A percentile compares a stretch with the other conserved stretches of the same genome.
Evolutionary conservation across 2,888 invertebrate genomes (phyloP).

Genomic region (Steinernema carpocapsae): DNA sequence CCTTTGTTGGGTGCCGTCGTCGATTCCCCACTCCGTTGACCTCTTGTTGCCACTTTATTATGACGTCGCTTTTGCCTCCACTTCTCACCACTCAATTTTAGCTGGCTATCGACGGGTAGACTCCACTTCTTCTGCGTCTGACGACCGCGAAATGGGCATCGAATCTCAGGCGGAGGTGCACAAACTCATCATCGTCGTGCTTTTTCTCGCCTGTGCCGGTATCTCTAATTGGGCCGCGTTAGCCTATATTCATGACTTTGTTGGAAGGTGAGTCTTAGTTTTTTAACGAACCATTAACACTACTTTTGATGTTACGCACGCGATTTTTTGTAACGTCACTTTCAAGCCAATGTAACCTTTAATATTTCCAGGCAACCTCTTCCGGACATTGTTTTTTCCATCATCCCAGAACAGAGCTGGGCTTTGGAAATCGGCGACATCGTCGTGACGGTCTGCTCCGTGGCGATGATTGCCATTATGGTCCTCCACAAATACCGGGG

Average conservation of each 20-base stretch:
- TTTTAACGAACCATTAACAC: not conserved
- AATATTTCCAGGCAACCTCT: conserved; percentile 49
- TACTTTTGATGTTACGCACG: not conserved
- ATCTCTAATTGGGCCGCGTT: conserved; percentile 66
- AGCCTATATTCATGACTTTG: conserved; percentile 67
- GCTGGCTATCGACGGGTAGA: conserved; percentile 27
- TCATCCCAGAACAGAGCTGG: conserved; percentile 54
- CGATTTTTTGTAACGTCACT: not conserved
- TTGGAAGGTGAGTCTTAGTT: conserved; percentile 55
- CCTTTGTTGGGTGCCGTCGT: not conserved
- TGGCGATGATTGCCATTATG: conserved; percentile 44
- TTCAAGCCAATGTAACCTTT: no score
- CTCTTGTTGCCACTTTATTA: not conserved
- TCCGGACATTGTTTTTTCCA: conserved; percentile 45
- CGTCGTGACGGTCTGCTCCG: conserved; percentile 50
- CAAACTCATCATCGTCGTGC: conserved; percentile 55
- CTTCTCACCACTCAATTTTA: not conserved
- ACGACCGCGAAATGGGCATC: conserved; percentile 15
- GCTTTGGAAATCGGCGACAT: conserved; percentile 55
- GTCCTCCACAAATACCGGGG: conserved; percentile 53
- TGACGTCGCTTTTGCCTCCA: not conserved
- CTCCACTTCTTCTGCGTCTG: conserved; percentile 17
- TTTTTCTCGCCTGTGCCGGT: conserved; percentile 59
- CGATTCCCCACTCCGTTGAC: not conserved
- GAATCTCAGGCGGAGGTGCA: conserved; percentile 42